Base-by-base conservation (phyloP, 2,888 invertebrate genomes). In the Plutella xylostella region DNA sequence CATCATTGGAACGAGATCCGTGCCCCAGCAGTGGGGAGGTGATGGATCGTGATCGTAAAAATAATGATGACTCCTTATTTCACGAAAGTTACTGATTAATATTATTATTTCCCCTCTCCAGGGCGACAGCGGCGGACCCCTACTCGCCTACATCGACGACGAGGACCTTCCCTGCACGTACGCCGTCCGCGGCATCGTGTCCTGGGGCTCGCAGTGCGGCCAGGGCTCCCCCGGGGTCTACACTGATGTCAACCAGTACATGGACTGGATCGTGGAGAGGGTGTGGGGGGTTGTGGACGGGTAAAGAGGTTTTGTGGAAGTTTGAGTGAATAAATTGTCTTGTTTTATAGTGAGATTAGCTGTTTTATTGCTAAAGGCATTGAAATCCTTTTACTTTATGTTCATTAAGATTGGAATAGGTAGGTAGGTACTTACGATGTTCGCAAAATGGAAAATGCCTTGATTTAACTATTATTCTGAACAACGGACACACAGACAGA, bases 101-200 rank as follows among this genome's bases (percentile, higher is more conserved):
- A n/a, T n/a, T n/a, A n/a, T n/a, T n/a, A n/a, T n/a, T n/a, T n/a
- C 12, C 14, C 30, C 21, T 22, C 5, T 4, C 11, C 34, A 45
- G 45, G 45, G 45, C 18, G 45, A 45, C 40, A 40, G 40, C 20
- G 45, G 45, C 1, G 40, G 45, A 11, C 45, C 45, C 6, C 31
- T 45, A 2, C 31, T 40, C 40, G 40, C 40, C 17, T 45, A 45
- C 34, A 31, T 45, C 17, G 18, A 45, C 14, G 45, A 45, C 22
- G 18, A 45, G 18, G 45, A 45, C 22, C 33, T 40, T 7, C 40
- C 39, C 17, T 45, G 45, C 34, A 45, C 31, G 33, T 45, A 45
- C 40, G 39, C 45, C 19, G 34, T 40, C 3, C 33, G 37, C 9
- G 45, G 45, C 25, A 18, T 45, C 15, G 40, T 45, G 5, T 45